phyloP scores from a whole-genome alignment of 1,140 invertebrate genomes.

The Ceratosolen fusciceps region DNA sequence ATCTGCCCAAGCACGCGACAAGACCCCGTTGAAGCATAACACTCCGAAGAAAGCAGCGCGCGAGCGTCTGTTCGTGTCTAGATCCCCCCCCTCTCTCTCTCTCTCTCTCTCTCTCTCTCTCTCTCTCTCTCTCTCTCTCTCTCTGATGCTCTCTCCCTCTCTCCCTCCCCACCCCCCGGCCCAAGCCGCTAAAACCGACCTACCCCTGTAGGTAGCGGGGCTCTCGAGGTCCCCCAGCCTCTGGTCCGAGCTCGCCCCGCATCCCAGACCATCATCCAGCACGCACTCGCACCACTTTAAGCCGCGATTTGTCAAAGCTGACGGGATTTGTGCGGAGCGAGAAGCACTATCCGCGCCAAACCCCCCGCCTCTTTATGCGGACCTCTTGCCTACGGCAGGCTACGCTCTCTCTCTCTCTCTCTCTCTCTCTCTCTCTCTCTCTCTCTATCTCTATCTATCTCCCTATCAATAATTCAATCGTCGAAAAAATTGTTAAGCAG shows the following conservation, averaged over 20 bases:
- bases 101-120: too few relatives aligned
- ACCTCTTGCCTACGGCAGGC: too few relatives aligned
- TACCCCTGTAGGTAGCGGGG: too few relatives aligned
- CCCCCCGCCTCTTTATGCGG: too few relatives aligned
- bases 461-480: constrained; percentile 9
- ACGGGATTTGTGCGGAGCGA: neutral
- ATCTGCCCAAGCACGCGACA: constrained; percentile 68
- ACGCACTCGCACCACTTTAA: constrained; percentile 34
- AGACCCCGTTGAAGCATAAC: constrained; percentile 58
- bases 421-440: neutral
- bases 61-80: too few relatives aligned
- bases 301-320: constrained; percentile 27
- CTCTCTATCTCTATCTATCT: neutral
- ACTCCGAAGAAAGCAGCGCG: constrained; percentile 59
- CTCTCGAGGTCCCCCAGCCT: too few relatives aligned
- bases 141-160: too few relatives aligned
- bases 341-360: too few relatives aligned
- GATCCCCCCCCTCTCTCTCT: too few relatives aligned
- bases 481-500: neutral
- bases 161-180: too few relatives aligned
- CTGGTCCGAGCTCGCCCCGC: constrained; percentile 25
- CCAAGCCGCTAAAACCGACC: constrained; percentile 15
- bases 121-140: too few relatives aligned
- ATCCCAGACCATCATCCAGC: neutral
- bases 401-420: neutral